These are phyloP conservation scores for Caradrina kadenii DNA, from an alignment of 2,888 invertebrate genomes.

Conservation along the genomic window DNA sequence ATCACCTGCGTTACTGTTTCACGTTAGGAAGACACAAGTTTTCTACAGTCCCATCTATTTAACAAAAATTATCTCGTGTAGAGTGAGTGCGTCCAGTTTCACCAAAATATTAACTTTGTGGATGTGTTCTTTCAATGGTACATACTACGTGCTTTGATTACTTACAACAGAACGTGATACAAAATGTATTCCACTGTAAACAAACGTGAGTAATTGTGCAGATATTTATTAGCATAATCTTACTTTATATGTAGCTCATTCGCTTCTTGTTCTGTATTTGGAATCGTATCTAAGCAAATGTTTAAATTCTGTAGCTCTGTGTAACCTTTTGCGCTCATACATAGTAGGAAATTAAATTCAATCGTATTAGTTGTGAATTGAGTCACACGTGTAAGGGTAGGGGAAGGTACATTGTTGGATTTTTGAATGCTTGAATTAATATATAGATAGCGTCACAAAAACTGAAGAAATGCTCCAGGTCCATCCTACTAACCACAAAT, in stretches of 20 bases:
- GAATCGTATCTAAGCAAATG: slow-evolving; percentile 61
- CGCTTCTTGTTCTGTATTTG: slow-evolving; percentile 71
- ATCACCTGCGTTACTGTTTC: slow-evolving; percentile 43
- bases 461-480: slow-evolving; percentile 28
- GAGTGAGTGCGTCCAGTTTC: slow-evolving; percentile 46
- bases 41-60: slow-evolving; percentile 31
- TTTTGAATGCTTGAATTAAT: not conserved
- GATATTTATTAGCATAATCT: slow-evolving; percentile 71
- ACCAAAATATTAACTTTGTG: slow-evolving; percentile 56
- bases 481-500: slow-evolving; percentile 67
- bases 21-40: slow-evolving; percentile 39
- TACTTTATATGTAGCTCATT: slow-evolving; percentile 70
- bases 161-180: slow-evolving; percentile 70
- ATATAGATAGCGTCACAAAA: slow-evolving; percentile 14
- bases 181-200: slow-evolving; percentile 73
- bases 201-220: slow-evolving; percentile 75
- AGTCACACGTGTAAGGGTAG: slow-evolving; percentile 16
- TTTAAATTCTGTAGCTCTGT: slow-evolving; percentile 54
- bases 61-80: slow-evolving; percentile 29
- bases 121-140: slow-evolving; percentile 61
- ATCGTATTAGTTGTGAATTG: slow-evolving; percentile 23
- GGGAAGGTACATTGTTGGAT: not conserved
- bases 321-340: slow-evolving; percentile 27
- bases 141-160: slow-evolving; percentile 73
- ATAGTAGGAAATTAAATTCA: slow-evolving; percentile 32